A percentile compares a stretch with the other conserved stretches of the same genome.
Conservation (phyloP, 64 coral and sea anemone species). For the Montipora sp. region DNA sequence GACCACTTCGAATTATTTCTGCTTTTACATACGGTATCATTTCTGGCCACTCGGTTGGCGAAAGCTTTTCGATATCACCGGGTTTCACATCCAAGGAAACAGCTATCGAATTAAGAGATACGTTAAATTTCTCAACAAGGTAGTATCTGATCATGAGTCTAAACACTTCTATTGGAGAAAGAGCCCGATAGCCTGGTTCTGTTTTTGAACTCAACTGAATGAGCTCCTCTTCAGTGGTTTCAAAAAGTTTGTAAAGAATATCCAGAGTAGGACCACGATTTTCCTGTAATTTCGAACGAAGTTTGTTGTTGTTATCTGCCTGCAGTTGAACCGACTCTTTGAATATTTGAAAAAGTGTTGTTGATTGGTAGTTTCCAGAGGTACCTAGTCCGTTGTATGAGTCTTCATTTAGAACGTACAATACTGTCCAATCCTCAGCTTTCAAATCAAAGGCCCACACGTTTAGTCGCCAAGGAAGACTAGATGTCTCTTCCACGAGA, state of each 20-base stretch:
- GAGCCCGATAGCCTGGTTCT: background rate
- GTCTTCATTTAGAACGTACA: background rate
- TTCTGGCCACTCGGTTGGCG: constrained; percentile 82
- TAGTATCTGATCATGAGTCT: background rate
- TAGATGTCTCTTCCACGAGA: constrained; percentile 13
- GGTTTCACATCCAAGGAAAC: background rate
- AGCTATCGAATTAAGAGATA: constrained; percentile 9
- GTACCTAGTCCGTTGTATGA: background rate
- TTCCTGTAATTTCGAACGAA: background rate
- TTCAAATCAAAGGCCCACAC: constrained; percentile 19
- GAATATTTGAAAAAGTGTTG: constrained; percentile 20
- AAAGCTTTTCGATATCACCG: constrained; percentile 38
- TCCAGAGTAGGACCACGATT: background rate
- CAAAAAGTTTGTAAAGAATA: background rate
- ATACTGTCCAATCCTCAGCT: constrained; percentile 41
- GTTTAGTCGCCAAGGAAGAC: constrained; percentile 54
- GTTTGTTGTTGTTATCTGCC: too few relatives aligned
- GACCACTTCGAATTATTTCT: constrained; percentile 65
- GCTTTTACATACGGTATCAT: constrained; percentile 56
- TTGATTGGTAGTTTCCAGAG: background rate
- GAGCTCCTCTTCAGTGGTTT: constrained; percentile 38
- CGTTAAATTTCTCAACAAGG: constrained; percentile 38
- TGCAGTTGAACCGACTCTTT: background rate
- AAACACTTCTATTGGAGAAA: background rate
- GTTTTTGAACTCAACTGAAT: background rate